Percentiles rank a stretch among this genome's conserved stretches.
phyloP scores from a whole-genome alignment of 2,888 invertebrate species.

The Aphrophora alni region DNA sequence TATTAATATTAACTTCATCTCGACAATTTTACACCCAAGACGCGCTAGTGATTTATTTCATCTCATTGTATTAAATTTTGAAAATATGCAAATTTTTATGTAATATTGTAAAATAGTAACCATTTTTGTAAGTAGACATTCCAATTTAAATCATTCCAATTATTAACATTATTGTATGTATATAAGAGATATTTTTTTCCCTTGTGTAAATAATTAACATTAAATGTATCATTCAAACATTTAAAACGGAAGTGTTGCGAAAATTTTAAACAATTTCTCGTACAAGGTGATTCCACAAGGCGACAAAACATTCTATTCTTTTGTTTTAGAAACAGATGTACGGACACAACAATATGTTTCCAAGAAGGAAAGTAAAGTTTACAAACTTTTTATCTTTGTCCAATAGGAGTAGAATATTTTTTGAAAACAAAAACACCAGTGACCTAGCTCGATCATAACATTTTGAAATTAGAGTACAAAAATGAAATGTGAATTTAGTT shows the following conservation, averaged over 20 bases:
- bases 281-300: conserved; percentile 2
- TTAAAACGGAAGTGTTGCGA: not conserved
- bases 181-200: not conserved
- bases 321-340: not conserved
- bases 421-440: not conserved
- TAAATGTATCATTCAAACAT: not conserved
- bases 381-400: not conserved
- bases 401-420: not conserved
- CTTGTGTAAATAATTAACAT: not conserved
- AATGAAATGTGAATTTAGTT: not conserved
- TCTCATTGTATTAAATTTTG: no score
- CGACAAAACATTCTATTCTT: not conserved
- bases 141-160: not conserved
- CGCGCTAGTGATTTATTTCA: no score
- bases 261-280: not conserved
- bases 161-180: not conserved
- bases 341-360: not conserved
- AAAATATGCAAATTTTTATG: not conserved
- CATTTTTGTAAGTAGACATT: not conserved
- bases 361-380: not conserved
- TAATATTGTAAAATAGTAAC: not conserved
- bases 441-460: not conserved
- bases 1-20: no score
- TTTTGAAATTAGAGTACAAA: not conserved
- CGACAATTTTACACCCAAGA: no score